Base-by-base conservation (phyloP, 2,797 vertebrate species). In the Hemitrygon akajei region DNA sequence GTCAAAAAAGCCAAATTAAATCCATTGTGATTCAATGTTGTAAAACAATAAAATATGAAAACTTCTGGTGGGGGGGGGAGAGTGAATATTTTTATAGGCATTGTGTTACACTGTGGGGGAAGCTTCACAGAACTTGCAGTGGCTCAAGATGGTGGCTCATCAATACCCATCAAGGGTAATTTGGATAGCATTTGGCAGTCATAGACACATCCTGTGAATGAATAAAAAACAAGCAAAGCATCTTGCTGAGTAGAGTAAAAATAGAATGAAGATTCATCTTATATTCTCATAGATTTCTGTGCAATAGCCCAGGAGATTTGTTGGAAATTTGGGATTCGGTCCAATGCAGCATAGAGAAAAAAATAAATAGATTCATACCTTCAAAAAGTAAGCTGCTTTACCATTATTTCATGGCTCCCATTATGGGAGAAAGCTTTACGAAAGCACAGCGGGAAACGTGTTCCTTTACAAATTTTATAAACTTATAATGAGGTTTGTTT, bases 401-500 rank as follows among this genome's bases (percentile, higher is more conserved):
- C 18, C 66, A 69, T 37, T 66, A 20, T 18, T 69, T 34, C 60
- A 89, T 34, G 66, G 60, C 34, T 66, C 16, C 66, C 20, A 3
- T 37, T 18, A 69, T 37, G 18, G 18, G 60, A 37, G n/a, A 66
- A 89, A 89, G 30, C 60, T 89, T 89, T 66, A 66, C 30, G 16
- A 89, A 89, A 37, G 60, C 86, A 89, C n/a, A 89, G 20, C 60
- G 69, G n/a, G 60, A 69, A 60, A 7, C 18, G 18, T n/a, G 63
- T 66, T 89, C 34, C 22, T 34, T 66, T 89, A 69, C 86, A 89
- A 18, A 89, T 69, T 10, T 69, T 89, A 34, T 89, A 37, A 69
- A 20, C 60, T 69, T 87, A 87, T 87, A 63, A 89, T 69, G n/a
- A 89, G 86, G 60, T 89, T 66, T 89, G 60, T 89, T 89, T 89